These are phyloP conservation scores for Indicator maculatus DNA, from an alignment of 2,113 vertebrate genomes.

Conservation along the genomic window DNA sequence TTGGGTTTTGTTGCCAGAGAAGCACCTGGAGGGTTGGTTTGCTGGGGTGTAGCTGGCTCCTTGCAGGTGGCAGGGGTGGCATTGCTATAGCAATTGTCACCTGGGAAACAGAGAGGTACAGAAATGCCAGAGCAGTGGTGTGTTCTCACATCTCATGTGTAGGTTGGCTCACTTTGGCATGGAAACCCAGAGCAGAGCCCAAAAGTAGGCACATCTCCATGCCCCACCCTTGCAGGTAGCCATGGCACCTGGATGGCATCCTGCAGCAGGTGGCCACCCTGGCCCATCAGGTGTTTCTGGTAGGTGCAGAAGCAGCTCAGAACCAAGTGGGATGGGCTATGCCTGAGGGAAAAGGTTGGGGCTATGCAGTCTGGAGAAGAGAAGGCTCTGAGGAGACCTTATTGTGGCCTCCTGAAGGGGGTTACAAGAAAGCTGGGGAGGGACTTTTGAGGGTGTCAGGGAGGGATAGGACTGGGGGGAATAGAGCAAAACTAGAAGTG, in stretches of 20 bases:
- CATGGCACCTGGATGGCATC: background rate
- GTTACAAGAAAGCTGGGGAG: too few relatives aligned
- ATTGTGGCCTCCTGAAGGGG: too few relatives aligned
- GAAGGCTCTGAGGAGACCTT: too few relatives aligned
- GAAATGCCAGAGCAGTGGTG: fast-evolving
- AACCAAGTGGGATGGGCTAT: background rate
- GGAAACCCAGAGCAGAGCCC: background rate
- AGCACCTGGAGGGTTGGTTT: background rate
- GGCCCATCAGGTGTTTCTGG: background rate
- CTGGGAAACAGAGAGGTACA: background rate
- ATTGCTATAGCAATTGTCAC: constrained; percentile 19
- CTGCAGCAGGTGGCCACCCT: background rate
- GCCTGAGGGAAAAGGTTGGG: background rate
- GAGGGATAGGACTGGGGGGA: too few relatives aligned
- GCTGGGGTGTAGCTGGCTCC: background rate
- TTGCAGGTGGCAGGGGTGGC: background rate
- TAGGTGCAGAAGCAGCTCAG: background rate
- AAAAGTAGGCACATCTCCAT: background rate
- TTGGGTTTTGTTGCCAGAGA: background rate
- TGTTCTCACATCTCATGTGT: background rate
- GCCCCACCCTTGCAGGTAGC: background rate
- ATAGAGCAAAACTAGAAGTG: too few relatives aligned
- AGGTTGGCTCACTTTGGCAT: background rate
- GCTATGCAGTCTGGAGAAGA: too few relatives aligned
- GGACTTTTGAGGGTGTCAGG: too few relatives aligned